Evolutionary conservation across 2,113 vertebrate genomes (phyloP).

Genomic region (Bos taurus): ARS-UCD2.0 NC_037346.1:15495501-15496000

Average conservation of each 20-base stretch:
- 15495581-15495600: neutral
- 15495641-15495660: neutral
- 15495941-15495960: neutral
- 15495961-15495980: neutral
- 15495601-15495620: neutral
- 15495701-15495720: neutral
- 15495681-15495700: neutral
- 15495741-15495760: neutral
- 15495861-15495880: neutral
- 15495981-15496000: neutral
- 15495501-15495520: neutral
- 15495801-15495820: neutral
- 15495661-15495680: neutral
- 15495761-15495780: neutral
- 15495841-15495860: neutral
- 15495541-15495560: neutral
- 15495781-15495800: neutral
- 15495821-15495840: neutral
- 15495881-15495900: too few relatives aligned
- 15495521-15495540: neutral
- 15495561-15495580: fast-evolving
- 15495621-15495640: neutral
- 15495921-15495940: neutral
- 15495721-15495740: neutral
- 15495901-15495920: neutral